Percentiles rank a stretch among this genome's conserved stretches.
phyloP scores from a whole-genome alignment of 1,140 invertebrate genomes.

The Heliconius hermathena region DNA sequence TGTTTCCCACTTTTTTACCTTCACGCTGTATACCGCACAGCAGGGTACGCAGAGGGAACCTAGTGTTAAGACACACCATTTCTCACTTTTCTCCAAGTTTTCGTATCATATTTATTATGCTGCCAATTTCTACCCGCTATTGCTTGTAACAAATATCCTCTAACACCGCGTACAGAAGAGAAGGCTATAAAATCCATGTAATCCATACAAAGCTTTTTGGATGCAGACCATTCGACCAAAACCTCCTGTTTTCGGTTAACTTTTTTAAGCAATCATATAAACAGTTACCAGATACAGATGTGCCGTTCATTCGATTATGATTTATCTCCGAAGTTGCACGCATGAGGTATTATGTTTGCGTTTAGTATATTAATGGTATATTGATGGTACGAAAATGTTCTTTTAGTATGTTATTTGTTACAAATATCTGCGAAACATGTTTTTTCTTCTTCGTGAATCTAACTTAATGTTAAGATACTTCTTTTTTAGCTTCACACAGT shows the following conservation, averaged over 20 bases:
- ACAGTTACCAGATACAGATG: background rate
- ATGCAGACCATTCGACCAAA: slow-evolving; percentile 20
- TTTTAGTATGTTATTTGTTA: background rate
- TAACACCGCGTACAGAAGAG: slow-evolving; percentile 17
- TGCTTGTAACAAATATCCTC: slow-evolving; percentile 14
- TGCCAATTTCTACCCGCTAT: too few species aligned
- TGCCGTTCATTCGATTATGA: background rate
- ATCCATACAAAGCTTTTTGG: slow-evolving; percentile 17
- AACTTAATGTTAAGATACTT: too few species aligned
- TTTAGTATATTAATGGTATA: background rate
- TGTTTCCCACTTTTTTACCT: too few species aligned
- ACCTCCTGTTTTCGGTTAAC: slow-evolving; percentile 17
- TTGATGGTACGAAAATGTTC: background rate
- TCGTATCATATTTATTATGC: too few species aligned
- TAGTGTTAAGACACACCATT: too few species aligned
- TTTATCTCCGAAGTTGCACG: background rate
- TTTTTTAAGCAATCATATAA: slow-evolving; percentile 27
- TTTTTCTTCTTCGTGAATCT: too few species aligned
- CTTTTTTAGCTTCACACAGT: background rate
- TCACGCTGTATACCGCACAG: too few species aligned
- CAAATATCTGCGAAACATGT: background rate
- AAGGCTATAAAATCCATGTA: slow-evolving; percentile 25
- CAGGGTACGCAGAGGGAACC: too few species aligned
- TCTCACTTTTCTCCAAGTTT: too few species aligned
- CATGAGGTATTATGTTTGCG: background rate